phyloP scores from a whole-genome alignment of 1,140 invertebrate genomes.

The Melitaea cinxia region DNA sequence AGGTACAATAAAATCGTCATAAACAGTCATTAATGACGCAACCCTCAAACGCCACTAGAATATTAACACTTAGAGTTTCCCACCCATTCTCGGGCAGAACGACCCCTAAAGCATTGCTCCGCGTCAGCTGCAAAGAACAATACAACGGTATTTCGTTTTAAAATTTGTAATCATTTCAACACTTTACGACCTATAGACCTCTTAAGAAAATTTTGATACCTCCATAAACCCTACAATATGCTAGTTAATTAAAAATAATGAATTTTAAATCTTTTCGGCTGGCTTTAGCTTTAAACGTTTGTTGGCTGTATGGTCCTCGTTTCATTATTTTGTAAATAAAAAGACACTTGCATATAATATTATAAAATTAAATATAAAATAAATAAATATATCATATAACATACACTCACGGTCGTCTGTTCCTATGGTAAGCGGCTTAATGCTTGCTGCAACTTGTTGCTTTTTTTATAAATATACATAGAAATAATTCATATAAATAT shows the following conservation, averaged over 20 bases:
- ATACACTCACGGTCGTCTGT: too few relatives aligned
- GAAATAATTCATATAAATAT: too few relatives aligned
- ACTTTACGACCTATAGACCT: constrained; percentile 77
- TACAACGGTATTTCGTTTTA: constrained; percentile 45
- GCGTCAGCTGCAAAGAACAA: constrained; percentile 13
- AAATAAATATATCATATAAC: too few relatives aligned
- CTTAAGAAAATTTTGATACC: constrained; percentile 76
- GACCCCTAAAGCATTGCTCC: background rate
- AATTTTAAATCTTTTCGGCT: constrained; percentile 50
- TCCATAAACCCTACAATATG: constrained; percentile 73
- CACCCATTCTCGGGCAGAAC: background rate
- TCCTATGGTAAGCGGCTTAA: too few relatives aligned
- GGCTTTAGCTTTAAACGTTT: background rate
- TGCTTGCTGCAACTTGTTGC: too few relatives aligned
- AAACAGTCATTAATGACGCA: background rate
- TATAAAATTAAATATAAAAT: too few relatives aligned
- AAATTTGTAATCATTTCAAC: constrained; percentile 79
- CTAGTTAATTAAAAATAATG: constrained; percentile 80
- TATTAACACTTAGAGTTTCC: background rate
- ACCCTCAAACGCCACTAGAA: background rate
- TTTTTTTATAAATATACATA: too few relatives aligned
- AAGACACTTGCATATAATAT: too few relatives aligned
- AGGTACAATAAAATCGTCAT: constrained; percentile 3
- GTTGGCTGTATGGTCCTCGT: background rate
- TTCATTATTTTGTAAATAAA: too few relatives aligned